Base-by-base conservation (phyloP, 2,797 vertebrate species). In the Aviceda leuphotes region DNA sequence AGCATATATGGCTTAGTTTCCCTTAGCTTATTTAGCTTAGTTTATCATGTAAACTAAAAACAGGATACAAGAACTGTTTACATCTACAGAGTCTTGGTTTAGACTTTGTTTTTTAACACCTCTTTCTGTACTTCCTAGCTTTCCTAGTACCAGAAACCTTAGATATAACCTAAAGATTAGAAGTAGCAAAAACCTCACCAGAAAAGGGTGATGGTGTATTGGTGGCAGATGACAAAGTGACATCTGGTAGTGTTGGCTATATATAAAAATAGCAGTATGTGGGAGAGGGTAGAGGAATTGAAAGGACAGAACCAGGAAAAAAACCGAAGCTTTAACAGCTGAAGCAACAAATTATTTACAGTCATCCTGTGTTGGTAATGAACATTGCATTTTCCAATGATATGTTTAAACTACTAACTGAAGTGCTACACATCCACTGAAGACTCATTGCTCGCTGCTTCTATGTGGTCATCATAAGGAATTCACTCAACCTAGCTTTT, bases 311-410 rank as follows among this genome's bases (percentile, higher is more conserved):
- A 82, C 33, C 35, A 90, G 49, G 43, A 93, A 86, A 81, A 0
- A 9, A 3, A 4, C 4, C 49, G 79, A 85, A 86, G 83, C 67
- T 71, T 54, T 83, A 66, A 56, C 83, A 96, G 50, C 67, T 96
- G 94, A 96, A 94, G 80, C 81, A 96, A 71, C 63, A 87, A 90
- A 84, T 90, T 70, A 82, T 92, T 91, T 93, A 63, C 50, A 87
- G 37, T 58, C 0, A 0, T 68, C 26, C 49, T 87, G 82, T 79
- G 54, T 22, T 77, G 50, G n/a, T 86, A 68, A 47, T 1, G 4
- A 77, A 18, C 63, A 8, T 15, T 63, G 59, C 8, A 26, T 82
- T 96, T 94, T 85, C 54, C 41, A 77, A 1, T 50, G 50, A 17
- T 8, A 0, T 5, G 22, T 91, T 73, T 54, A 50, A 80, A 22